Base-by-base conservation (phyloP, 2,888 invertebrate species). In the Omphaloscelis lunosa region DNA sequence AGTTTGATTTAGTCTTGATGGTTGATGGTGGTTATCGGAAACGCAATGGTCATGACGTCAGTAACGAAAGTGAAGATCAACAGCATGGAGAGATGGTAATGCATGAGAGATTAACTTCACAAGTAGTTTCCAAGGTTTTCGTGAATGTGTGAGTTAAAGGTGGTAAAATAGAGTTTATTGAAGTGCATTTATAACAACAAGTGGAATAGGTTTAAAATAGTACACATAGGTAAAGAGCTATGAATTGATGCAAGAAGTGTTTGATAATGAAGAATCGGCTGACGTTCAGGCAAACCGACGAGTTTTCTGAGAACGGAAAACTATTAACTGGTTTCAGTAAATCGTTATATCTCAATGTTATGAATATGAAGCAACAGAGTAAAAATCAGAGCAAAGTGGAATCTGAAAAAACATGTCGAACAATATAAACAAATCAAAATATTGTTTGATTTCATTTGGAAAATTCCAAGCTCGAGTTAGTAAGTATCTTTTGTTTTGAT, bases 1-100 rank as follows among this genome's bases (percentile, higher is more conserved):
- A n/a, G n/a, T n/a, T n/a, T n/a, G n/a, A n/a, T n/a, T n/a, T n/a
- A n/a, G n/a, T n/a, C n/a, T n/a, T n/a, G n/a, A n/a, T n/a, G n/a
- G n/a, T n/a, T n/a, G n/a, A n/a, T n/a, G n/a, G n/a, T n/a, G n/a
- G 6, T 27, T 62, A 56, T 67, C 6, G 23, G 20, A 65, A 68
- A 65, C 34, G 2, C 6, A 15, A 62, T 72, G 62, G 61, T 23
- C 6, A 59, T 82, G 79, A 84, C 79, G 79, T 82, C 85, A 83
- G 48, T 65, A 34, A 73, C 61, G 17, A 80, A 72, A 80, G 70
- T 58, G 12, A 73, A 75, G 29, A 74, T 72, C 53, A 62, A 76
- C 45, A 75, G 15, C 23, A 62, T 53, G 39, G 27, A 29, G 58
- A 66, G 53, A 75, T 72, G 12, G 0, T 61, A 74, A 72, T 69